Percentiles rank a stretch among this genome's conserved stretches.
Evolutionary conservation across 2,888 invertebrate genomes (phyloP).

Genomic region (Tiliacea citrago): DNA sequence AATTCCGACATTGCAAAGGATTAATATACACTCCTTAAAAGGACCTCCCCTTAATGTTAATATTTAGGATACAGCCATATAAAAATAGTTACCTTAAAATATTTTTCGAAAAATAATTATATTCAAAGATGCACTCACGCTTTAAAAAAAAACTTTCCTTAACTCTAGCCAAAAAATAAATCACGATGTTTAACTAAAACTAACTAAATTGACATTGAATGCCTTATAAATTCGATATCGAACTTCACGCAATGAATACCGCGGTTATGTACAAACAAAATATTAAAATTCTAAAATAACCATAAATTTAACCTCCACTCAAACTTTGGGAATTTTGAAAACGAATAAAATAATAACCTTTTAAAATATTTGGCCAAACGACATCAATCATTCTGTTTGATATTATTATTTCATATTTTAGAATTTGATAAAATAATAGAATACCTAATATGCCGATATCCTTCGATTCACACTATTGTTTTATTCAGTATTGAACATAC

Average conservation of each 20-base stretch:
- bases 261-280: slow-evolving; percentile 37
- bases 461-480: slow-evolving; percentile 41
- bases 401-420: too few relatives aligned
- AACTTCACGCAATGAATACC: slow-evolving; percentile 44
- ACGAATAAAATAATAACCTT: slow-evolving; percentile 7
- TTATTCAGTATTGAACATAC: not conserved
- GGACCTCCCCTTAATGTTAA: slow-evolving; percentile 56
- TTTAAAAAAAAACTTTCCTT: not conserved
- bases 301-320: slow-evolving; percentile 14
- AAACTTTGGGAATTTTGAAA: slow-evolving; percentile 40
- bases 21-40: slow-evolving; percentile 58
- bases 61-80: slow-evolving; percentile 70
- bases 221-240: slow-evolving; percentile 61
- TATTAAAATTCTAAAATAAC: slow-evolving; percentile 9
- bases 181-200: slow-evolving; percentile 38
- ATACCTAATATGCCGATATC: slow-evolving; percentile 6
- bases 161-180: slow-evolving; percentile 33
- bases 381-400: slow-evolving; percentile 11
- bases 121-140: slow-evolving; percentile 23
- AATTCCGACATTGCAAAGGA: slow-evolving; percentile 69
- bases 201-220: slow-evolving; percentile 61
- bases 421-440: slow-evolving; percentile 20
- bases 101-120: slow-evolving; percentile 54
- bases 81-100: slow-evolving; percentile 61
- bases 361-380: slow-evolving; percentile 33